Evolutionary conservation across 2,113 vertebrate species (phyloP), one percentile per base, ranked within the genome.

Genomic region (Calidris pygmaea): DNA sequence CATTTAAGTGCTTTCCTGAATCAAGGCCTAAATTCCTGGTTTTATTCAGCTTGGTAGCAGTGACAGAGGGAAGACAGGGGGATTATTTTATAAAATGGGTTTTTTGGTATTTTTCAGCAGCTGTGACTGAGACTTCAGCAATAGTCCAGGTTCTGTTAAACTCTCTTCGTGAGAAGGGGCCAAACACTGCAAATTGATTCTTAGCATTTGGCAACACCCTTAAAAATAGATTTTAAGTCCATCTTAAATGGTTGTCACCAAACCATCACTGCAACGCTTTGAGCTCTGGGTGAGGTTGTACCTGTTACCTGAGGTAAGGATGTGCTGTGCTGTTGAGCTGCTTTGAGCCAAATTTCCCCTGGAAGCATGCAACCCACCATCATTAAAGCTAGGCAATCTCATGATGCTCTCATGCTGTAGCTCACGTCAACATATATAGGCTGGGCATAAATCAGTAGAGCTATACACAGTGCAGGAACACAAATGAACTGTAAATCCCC

Each of bases 1-100:
- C 17, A 13, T 63, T 70, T 91, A 87, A 89, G 78, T 80, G 85
- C 87, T 91, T 73, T 93, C 62, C 90, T 80, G 62, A 96, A 85
- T 67, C 90, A 74, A 91, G 93, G 66, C 63, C 50, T 66, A 34
- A 96, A 96, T 85, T 90, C 74, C 32, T 79, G 63, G n/a, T 6
- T 95, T 94, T 53, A 80, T 87, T 73, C 93, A 91, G 53, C 67
- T 50, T 70, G 63, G 59, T 80, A 90, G 35, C 41, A 70, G 50
- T 37, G 58, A 93, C 81, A 95, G 63, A 87, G 75, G 2, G 37
- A 60, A 91, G 70, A 63, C 20, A 35, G 48, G 15, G 76, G 23
- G 67, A 87, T 95, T 90, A 83, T 58, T 79, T 85, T 12, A 53
- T 29, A n/a, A 89, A 91, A 58, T 24, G 4, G 3, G 3, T 10